A percentile compares a stretch with the other conserved stretches of the same genome.
phyloP scores from a whole-genome alignment of 1,140 invertebrate genomes.

The Potamilus streckersoni region DNA sequence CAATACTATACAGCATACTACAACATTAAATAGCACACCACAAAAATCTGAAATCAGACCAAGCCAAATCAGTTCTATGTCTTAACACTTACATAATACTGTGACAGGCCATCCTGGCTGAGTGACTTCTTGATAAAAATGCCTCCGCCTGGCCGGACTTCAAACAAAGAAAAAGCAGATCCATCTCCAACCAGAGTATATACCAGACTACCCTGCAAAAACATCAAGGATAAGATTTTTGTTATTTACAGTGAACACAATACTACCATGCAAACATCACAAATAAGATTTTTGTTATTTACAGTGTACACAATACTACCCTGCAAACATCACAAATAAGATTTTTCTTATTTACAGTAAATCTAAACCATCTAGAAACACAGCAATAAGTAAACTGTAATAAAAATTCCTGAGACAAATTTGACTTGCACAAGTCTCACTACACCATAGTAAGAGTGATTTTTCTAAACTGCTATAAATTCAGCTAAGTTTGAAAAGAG shows the following conservation, averaged over 20 bases:
- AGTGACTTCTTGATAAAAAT: constrained; percentile 23
- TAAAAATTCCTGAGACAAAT: no score
- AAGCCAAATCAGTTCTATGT: no score
- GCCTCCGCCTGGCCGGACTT: constrained; percentile 21
- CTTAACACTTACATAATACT: constrained; percentile 11
- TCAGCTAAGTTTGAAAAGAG: no score
- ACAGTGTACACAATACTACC: constrained; percentile 34
- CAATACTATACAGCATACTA: no score
- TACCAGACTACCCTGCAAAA: constrained; percentile 37
- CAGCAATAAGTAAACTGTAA: no score
- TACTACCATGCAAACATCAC: constrained; percentile 31
- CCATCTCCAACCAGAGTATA: constrained; percentile 52
- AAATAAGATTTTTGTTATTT: not conserved
- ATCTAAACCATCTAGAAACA: no score
- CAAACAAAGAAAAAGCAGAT: constrained; percentile 42
- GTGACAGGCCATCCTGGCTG: not conserved
- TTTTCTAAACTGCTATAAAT: no score
- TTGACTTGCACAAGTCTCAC: no score
- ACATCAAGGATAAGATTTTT: constrained; percentile 9
- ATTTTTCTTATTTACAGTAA: not conserved
- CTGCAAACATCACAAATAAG: constrained; percentile 27
- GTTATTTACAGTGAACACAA: constrained; percentile 13
- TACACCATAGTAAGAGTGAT: no score
- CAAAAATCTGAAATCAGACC: no score
- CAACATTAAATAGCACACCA: no score